Percentiles rank a stretch among this genome's conserved stretches.
phyloP scores from a whole-genome alignment of 2,113 vertebrate genomes.

The Reinhardtius hippoglossoides region DNA sequence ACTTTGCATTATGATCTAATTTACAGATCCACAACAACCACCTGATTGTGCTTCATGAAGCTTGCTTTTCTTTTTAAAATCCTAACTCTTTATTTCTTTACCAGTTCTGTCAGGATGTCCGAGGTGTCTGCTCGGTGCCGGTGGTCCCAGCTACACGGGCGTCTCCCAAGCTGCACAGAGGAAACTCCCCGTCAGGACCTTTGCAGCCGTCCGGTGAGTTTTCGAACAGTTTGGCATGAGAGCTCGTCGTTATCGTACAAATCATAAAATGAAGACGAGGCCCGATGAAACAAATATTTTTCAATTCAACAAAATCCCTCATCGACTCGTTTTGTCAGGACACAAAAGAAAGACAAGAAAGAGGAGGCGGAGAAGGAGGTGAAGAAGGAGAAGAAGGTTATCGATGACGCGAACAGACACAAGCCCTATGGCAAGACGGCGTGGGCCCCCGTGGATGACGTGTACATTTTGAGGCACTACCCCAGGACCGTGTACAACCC shows the following conservation, averaged over 20 bases:
- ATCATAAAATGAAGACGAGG: neutral
- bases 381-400: conserved; percentile 62
- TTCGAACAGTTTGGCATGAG: no score
- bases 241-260: neutral
- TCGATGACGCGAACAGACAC: conserved; percentile 68
- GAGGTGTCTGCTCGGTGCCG: conserved; percentile 58
- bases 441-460: conserved; percentile 85
- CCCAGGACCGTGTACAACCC: conserved; percentile 71
- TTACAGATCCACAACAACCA: no score
- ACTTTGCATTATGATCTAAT: no score
- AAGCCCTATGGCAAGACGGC: conserved; percentile 80
- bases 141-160: conserved; percentile 2
- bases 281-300: neutral
- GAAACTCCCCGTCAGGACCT: conserved; percentile 56
- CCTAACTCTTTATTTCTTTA: neutral
- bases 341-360: conserved; percentile 64
- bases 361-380: conserved; percentile 58
- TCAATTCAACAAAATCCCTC: neutral
- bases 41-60: no score
- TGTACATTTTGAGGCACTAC: conserved; percentile 86
- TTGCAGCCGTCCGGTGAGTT: conserved; percentile 79
- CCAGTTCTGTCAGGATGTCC: conserved; percentile 76
- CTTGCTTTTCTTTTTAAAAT: neutral
- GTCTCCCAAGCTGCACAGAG: conserved; percentile 12
- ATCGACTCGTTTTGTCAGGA: conserved; percentile 57